Base-by-base conservation (phyloP, 1,140 invertebrate genomes). In the Protaetia brevitarsis region DNA sequence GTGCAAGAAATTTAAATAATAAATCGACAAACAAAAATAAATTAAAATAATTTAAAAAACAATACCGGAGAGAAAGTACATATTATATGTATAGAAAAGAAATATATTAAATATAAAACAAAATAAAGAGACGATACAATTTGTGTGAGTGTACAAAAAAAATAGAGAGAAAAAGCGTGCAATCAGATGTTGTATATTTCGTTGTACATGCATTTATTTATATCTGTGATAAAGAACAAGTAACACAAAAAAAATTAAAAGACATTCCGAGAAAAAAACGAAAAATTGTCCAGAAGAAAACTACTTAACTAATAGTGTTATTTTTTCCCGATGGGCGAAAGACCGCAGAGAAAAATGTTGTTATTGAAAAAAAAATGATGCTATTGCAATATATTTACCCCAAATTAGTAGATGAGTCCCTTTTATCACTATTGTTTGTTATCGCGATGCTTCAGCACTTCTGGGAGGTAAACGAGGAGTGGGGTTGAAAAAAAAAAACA, bases 141-240 rank as follows among this genome's bases (percentile, higher is more conserved):
- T n/a, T n/a, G 65, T 69, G 68, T 66, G 68, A 67, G 69, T 73
- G 67, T 66, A 66, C 41, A 51, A 51, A 51, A 19, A 51, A 51
- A 51, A 51, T 19, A 51, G 26, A 63, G 66, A 66, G 37, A 68
- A 45, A 62, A n/a, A n/a, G 68, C 41, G 70, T 69, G 72, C 69
- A 76, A 75, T 76, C 70, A 72, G 74, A 31, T 78, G 76, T 77
- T 63, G 77, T 77, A 78, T 69, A 78, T 79, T 77, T 77, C 64
- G 76, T n/a, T 79, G 76, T 78, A 76, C 80, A 82, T 81, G 82
- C 81, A 83, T 84, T 85, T 82, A 84, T 84, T 83, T 84, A 80
- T 85, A 84, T 84, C 83, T 85, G 83, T 85, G 83, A 85, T 85
- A 85, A 82, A 76, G 78, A 75, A 78, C 74, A 77, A 77, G 73